Conservation (phyloP, 1,140 invertebrate genomes). For the Dreissena rostriformis region DNA sequence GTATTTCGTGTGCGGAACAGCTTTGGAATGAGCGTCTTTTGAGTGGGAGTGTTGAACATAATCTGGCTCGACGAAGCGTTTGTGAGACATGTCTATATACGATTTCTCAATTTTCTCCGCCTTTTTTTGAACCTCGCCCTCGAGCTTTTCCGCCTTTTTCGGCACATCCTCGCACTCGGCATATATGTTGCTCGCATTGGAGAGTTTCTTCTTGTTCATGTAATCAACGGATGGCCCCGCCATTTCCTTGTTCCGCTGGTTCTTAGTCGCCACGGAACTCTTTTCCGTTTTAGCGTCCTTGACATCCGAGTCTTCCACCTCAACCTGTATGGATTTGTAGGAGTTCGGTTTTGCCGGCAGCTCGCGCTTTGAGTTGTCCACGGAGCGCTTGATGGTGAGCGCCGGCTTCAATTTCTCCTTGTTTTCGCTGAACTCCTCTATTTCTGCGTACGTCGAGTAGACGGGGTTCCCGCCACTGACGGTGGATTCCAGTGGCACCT, state of each 20-base stretch:
- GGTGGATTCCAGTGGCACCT: background rate
- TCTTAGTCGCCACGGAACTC: constrained; percentile 12
- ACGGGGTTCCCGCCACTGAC: background rate
- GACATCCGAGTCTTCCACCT: constrained; percentile 41
- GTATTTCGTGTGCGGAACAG: constrained; percentile 7
- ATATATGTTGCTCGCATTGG: constrained; percentile 54
- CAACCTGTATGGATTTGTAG: constrained; percentile 24
- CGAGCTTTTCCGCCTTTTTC: background rate
- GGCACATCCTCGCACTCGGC: constrained; percentile 46
- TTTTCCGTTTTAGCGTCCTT: constrained; percentile 46
- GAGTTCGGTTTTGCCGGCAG: constrained; percentile 35
- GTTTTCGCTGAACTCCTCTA: constrained; percentile 31
- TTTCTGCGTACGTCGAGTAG: constrained; percentile 46
- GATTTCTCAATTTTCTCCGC: constrained; percentile 28
- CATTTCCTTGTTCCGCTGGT: constrained; percentile 38
- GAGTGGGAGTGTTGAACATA: constrained; percentile 34
- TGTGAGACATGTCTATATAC: constrained; percentile 54
- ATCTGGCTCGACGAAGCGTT: constrained; percentile 17
- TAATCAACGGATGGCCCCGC: constrained; percentile 3
- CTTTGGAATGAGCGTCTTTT: background rate
- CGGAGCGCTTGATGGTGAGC: constrained; percentile 20
- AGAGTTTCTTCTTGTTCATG: constrained; percentile 45
- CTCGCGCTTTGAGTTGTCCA: constrained; percentile 48
- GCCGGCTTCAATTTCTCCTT: constrained; percentile 18
- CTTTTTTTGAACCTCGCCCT: constrained; percentile 19